Evolutionary conservation across 2,888 invertebrate genomes (phyloP), one percentile per base, ranked within the genome.

Genomic region (Hybos culiciformis): DNA sequence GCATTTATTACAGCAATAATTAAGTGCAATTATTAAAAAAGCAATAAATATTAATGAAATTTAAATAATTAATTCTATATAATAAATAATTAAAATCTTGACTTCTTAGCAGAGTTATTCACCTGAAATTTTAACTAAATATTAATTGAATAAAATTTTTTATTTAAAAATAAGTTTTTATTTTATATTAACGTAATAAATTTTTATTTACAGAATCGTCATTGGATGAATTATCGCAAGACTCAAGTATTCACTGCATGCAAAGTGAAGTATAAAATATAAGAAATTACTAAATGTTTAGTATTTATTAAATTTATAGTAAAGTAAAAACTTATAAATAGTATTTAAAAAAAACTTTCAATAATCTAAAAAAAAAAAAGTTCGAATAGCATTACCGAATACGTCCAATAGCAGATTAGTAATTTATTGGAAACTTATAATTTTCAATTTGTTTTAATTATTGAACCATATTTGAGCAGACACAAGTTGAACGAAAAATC

Each of bases 191-290:
- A n/a, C n/a, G n/a, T n/a, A n/a, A n/a, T n/a, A 46, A 43, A 37
- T 37, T 46, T 29, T 18, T 44, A 24, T 66, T 73, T 70, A 63
- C 74, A 75, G 86, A 86, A 66, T 83, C 84, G 49, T 83, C 85
- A 41, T 74, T 86, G 74, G 86, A 87, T 68, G 86, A 87, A 60
- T 69, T 86, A 33, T 86, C 86, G 3, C 85, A 86, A 64, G 86
- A 87, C 58, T 86, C 86, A n/a, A 79, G 83, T 51, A 78, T 86
- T 61, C 81, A 83, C 60, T 83, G 83, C 66, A 83, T 83, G 83
- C 82, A 83, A 67, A 81, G 80, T 57, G 83, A 84, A 68, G 83
- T 83, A 57, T 78, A 67, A 68, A 58, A 46, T 17, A 29, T n/a
- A n/a, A n/a, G n/a, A n/a, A n/a, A n/a, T n/a, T n/a, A n/a, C n/a